Percentiles rank a stretch among this genome's conserved stretches.
These are phyloP conservation scores for Malurus splendens DNA, from an alignment of 2,797 vertebrate genomes.

Conservation along the genomic window DNA sequence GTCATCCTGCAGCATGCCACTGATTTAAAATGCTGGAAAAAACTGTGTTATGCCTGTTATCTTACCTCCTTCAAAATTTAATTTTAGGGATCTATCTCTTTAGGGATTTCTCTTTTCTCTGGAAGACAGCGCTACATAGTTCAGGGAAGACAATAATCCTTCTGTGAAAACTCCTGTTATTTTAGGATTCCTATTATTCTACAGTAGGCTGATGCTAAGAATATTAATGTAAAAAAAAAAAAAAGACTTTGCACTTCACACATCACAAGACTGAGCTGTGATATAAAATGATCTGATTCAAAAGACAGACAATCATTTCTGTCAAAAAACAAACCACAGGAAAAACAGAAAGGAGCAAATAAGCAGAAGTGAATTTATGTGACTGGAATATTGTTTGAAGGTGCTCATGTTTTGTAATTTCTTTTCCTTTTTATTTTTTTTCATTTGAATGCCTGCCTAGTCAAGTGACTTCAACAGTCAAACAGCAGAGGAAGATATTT, in stretches of 20 bases:
- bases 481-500: background rate
- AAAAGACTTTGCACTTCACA: background rate
- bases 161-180: background rate
- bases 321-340: background rate
- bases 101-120: background rate
- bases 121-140: background rate
- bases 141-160: background rate
- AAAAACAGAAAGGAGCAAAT: background rate
- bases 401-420: background rate
- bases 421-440: background rate
- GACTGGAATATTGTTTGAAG: background rate
- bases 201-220: background rate
- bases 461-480: background rate
- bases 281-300: background rate
- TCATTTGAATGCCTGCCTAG: background rate
- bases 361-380: background rate
- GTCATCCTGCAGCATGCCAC: background rate
- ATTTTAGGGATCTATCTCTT: background rate
- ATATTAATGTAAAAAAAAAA: background rate
- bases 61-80: background rate
- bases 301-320: background rate
- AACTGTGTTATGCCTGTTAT: background rate
- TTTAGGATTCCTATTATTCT: background rate
- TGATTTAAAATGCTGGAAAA: background rate
- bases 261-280: background rate